Conservation (phyloP, 2,797 vertebrate genomes). For the Scomberomorus guttatus region DNA sequence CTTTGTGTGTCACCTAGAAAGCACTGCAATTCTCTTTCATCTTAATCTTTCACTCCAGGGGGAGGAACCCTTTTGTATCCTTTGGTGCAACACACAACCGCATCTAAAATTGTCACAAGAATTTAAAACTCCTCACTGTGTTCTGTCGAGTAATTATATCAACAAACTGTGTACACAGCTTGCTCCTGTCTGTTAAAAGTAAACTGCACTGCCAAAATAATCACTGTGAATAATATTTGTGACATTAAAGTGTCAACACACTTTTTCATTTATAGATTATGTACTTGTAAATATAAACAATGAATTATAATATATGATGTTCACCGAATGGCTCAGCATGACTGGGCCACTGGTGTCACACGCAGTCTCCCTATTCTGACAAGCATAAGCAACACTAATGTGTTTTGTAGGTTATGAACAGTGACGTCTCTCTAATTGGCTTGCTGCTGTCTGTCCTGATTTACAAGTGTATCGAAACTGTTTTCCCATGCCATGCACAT, state of each 20-base stretch:
- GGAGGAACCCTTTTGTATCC: slow-evolving; percentile 55
- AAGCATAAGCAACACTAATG: slow-evolving; percentile 43
- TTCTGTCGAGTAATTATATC: slow-evolving; percentile 25
- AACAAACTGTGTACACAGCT: neutral
- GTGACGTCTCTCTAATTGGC: slow-evolving; percentile 70
- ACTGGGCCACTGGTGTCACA: slow-evolving; percentile 29
- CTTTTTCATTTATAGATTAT: slow-evolving; percentile 9
- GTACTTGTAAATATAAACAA: slow-evolving; percentile 20
- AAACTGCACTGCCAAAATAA: neutral
- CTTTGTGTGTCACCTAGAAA: slow-evolving; percentile 68
- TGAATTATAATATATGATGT: slow-evolving; percentile 20
- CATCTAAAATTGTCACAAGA: slow-evolving; percentile 70
- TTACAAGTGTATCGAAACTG: slow-evolving; percentile 67
- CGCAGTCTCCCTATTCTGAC: slow-evolving; percentile 45
- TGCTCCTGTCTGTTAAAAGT: slow-evolving; percentile 5
- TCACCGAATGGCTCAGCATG: slow-evolving; percentile 1
- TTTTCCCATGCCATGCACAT: slow-evolving; percentile 59
- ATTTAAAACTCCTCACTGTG: slow-evolving; percentile 40
- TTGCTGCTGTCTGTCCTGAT: slow-evolving; percentile 62
- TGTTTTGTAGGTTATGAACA: slow-evolving; percentile 56
- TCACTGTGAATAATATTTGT: slow-evolving; percentile 10
- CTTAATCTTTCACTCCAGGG: slow-evolving; percentile 65
- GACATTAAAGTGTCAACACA: slow-evolving; percentile 6
- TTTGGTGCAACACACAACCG: slow-evolving; percentile 35
- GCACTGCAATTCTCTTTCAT: slow-evolving; percentile 72